Evolutionary conservation across 2,797 vertebrate species (phyloP).

Genomic region (Microctenopoma steveboyesi): DNA sequence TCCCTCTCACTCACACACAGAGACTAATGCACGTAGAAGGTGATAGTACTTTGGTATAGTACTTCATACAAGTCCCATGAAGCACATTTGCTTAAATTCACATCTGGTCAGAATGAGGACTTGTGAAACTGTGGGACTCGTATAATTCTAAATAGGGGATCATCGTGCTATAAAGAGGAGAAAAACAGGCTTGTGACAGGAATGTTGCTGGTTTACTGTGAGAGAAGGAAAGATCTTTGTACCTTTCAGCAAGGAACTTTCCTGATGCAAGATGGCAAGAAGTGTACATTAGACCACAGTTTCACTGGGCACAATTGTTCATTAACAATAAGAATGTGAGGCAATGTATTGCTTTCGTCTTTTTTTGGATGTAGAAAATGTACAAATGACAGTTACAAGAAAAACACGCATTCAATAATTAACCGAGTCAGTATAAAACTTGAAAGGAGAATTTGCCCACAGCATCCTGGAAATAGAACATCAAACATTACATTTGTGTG

Average conservation of each 20-base stretch:
- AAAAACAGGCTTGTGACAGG: constrained; percentile 43
- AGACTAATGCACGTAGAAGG: not conserved
- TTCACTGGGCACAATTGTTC: constrained; percentile 25
- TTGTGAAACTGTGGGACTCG: constrained; percentile 55
- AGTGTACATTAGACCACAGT: constrained; percentile 9
- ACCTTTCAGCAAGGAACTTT: constrained; percentile 36
- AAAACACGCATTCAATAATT: not conserved
- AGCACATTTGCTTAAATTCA: constrained; percentile 51
- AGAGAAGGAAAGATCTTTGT: constrained; percentile 28
- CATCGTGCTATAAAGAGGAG: constrained; percentile 34
- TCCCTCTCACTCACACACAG: constrained; percentile 32
- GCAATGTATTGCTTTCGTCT: constrained; percentile 5
- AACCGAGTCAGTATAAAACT: not conserved
- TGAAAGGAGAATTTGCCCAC: constrained; percentile 4
- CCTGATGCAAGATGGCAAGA: constrained; percentile 27
- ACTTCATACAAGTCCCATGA: constrained; percentile 42
- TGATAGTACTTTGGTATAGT: constrained; percentile 29
- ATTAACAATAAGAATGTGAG: constrained; percentile 23
- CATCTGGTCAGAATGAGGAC: constrained; percentile 61
- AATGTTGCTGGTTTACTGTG: constrained; percentile 45
- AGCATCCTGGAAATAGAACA: constrained; percentile 41
- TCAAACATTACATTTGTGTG: constrained; percentile 39
- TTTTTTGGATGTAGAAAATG: constrained; percentile 21
- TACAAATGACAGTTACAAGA: constrained; percentile 3
- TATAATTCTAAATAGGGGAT: constrained; percentile 63